Evolutionary conservation across 2,113 vertebrate species (phyloP).

Genomic region (Rhinolophus sinicus): DNA sequence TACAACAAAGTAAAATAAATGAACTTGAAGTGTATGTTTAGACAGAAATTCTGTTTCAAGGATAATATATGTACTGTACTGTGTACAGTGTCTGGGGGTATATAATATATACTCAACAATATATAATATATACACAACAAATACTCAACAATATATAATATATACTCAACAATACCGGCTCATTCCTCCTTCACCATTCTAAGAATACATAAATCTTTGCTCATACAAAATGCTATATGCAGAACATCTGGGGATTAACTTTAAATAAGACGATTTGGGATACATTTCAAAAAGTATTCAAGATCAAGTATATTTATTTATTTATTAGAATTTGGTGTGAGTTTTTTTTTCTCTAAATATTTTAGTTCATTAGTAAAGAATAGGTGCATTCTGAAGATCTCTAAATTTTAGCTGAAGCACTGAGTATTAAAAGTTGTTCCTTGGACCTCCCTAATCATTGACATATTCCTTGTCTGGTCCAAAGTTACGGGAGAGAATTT

Average conservation of each 20-base stretch:
- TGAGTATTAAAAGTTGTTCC: neutral
- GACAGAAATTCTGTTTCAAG: neutral
- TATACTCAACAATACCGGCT: neutral
- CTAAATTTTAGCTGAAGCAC: neutral
- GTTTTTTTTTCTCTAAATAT: neutral
- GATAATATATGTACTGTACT: neutral
- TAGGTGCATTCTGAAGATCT: neutral
- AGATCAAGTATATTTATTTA: neutral
- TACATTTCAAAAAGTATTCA: neutral
- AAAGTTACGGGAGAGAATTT: neutral
- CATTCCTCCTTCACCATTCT: neutral
- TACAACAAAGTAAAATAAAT: neutral
- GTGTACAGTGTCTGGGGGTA: neutral
- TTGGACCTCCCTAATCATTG: neutral
- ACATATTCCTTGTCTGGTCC: neutral
- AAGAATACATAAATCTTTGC: neutral
- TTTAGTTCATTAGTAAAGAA: neutral
- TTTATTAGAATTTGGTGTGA: neutral
- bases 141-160: too few relatives aligned
- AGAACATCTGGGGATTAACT: neutral
- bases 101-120: neutral
- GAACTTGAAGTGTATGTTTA: neutral
- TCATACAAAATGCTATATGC: neutral
- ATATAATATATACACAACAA: too few relatives aligned
- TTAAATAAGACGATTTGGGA: neutral